These are phyloP conservation scores for Cercopithecus mona DNA, from an alignment of 2,113 vertebrate genomes.

Conservation along the genomic window DNA sequence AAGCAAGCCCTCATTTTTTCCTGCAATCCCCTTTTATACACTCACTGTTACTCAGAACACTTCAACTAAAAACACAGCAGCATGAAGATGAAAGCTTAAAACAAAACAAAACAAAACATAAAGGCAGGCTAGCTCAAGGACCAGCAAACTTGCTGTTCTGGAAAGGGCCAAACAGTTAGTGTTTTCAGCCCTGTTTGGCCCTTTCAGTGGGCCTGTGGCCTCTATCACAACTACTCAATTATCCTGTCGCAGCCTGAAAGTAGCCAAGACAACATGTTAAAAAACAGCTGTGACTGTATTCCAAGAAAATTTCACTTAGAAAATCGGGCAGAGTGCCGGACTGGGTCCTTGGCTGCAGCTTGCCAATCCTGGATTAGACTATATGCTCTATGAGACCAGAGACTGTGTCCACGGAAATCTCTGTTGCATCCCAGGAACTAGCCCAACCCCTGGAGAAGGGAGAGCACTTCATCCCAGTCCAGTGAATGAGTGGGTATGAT, in stretches of 20 bases:
- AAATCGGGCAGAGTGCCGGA: too few relatives aligned
- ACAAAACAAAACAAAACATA: too few relatives aligned
- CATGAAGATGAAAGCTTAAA: not conserved
- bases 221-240: not conserved
- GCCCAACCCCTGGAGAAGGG: not conserved
- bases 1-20: not conserved
- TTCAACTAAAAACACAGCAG: not conserved
- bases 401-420: not conserved
- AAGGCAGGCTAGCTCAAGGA: not conserved
- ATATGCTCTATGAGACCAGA: too few relatives aligned
- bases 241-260: not conserved
- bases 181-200: not conserved
- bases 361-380: not conserved
- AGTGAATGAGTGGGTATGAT: too few relatives aligned
- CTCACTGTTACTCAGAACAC: not conserved
- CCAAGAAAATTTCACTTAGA: not conserved
- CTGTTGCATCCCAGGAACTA: too few relatives aligned
- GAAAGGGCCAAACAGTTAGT: not conserved
- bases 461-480: not conserved
- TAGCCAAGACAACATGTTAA: not conserved
- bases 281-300: not conserved
- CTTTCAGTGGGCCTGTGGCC: not conserved
- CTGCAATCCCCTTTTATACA: not conserved
- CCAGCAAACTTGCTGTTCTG: not conserved
- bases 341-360: fast-evolving